Percentiles rank a stretch among this genome's conserved stretches.
These are phyloP conservation scores for Amiota minor DNA, from an alignment of 2,888 invertebrate genomes.

Conservation along the genomic window DNA sequence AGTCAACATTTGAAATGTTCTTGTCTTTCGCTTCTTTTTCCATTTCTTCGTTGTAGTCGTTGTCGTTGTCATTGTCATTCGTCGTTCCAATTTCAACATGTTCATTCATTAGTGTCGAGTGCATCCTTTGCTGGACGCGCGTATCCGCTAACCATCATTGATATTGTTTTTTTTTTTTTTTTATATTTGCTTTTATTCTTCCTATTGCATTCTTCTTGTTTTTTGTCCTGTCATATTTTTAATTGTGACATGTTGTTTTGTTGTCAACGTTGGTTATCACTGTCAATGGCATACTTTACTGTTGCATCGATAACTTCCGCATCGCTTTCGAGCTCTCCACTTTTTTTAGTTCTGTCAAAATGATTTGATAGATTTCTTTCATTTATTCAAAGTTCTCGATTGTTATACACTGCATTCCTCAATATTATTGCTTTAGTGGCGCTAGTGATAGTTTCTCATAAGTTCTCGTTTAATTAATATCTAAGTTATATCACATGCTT, in stretches of 20 bases:
- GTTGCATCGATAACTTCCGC: not conserved
- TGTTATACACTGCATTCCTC: not conserved
- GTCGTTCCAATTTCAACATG: slow-evolving; percentile 30
- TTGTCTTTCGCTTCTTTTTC: not conserved
- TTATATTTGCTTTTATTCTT: too few relatives aligned
- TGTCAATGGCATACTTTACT: not conserved
- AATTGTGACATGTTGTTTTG: slow-evolving; percentile 8
- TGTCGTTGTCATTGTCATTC: slow-evolving; percentile 21
- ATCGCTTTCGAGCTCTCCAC: not conserved
- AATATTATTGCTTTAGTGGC: not conserved
- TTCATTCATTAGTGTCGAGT: slow-evolving; percentile 28
- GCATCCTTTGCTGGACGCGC: slow-evolving; percentile 7
- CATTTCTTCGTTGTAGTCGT: not conserved
- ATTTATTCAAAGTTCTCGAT: not conserved
- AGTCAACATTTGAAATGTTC: too few relatives aligned
- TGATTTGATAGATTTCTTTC: too few relatives aligned
- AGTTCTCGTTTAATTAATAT: too few relatives aligned
- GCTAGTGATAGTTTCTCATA: not conserved
- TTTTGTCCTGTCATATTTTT: slow-evolving; percentile 34
- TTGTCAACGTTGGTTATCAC: not conserved
- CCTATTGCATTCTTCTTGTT: slow-evolving; percentile 7
- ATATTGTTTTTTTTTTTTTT: too few relatives aligned
- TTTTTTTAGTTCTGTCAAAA: not conserved
- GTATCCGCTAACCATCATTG: too few relatives aligned
- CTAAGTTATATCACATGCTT: too few relatives aligned